Percentiles rank a stretch among this genome's conserved stretches.
phyloP scores from a whole-genome alignment of 2,113 vertebrate genomes.

The Gallinago undulata region DNA sequence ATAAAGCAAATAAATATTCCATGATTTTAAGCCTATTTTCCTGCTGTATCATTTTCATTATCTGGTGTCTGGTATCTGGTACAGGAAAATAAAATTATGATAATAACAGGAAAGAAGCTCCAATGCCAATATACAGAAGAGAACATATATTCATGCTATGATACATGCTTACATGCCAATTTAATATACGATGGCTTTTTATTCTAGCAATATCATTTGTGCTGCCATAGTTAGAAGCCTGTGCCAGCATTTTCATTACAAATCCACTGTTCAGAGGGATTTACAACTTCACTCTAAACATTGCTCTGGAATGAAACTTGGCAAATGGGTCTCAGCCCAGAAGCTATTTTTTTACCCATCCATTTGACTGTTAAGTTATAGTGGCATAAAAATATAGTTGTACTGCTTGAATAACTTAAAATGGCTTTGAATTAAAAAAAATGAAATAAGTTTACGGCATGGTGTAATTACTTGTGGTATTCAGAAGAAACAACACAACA shows the following conservation, averaged over 20 bases:
- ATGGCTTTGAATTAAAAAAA: slow-evolving; percentile 18
- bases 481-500: neutral
- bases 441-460: slow-evolving; percentile 10
- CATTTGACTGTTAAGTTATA: slow-evolving; percentile 43
- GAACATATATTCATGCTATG: neutral
- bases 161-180: neutral
- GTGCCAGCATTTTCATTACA: slow-evolving; percentile 52
- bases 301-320: slow-evolving; percentile 39
- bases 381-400: slow-evolving; percentile 17
- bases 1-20: neutral
- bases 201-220: slow-evolving; percentile 27
- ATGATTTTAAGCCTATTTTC: neutral
- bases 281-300: slow-evolving; percentile 23
- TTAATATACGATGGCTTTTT: neutral
- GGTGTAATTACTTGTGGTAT: neutral
- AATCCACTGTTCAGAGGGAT: slow-evolving; percentile 1
- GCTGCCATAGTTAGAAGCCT: neutral
- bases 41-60: neutral
- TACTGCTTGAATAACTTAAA: slow-evolving; percentile 18
- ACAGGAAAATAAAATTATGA: neutral
- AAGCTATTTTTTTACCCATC: slow-evolving; percentile 11
- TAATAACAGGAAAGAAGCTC: neutral
- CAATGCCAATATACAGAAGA: neutral
- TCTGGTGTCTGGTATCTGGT: neutral
- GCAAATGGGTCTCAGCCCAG: slow-evolving; percentile 34